Conservation (phyloP, 2,113 vertebrate species). For the Cyprinodon tularosa region DNA sequence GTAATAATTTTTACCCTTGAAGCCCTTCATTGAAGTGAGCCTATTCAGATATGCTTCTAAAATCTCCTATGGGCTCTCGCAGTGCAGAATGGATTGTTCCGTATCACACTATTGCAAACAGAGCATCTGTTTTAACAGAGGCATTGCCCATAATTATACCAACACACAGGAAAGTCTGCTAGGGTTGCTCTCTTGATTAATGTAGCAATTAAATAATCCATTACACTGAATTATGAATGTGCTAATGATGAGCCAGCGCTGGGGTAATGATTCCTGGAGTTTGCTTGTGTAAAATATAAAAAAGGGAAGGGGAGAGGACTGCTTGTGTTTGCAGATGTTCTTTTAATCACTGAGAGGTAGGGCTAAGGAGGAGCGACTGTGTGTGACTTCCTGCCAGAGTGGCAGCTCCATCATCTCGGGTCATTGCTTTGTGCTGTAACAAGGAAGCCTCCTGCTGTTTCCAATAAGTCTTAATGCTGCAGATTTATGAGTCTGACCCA, state of each 20-base stretch:
- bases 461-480: conserved; percentile 9
- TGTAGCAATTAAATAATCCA: conserved; percentile 74
- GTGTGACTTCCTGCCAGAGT: conserved; percentile 29
- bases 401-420: conserved; percentile 34
- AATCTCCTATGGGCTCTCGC: conserved; percentile 25
- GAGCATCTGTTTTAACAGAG: conserved; percentile 61
- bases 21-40: conserved; percentile 44
- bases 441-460: conserved; percentile 49
- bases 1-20: conserved; percentile 21
- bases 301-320: conserved; percentile 33
- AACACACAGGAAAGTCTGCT: conserved; percentile 64
- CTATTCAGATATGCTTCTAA: conserved; percentile 18
- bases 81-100: conserved; percentile 25
- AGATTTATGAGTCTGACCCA: conserved; percentile 39
- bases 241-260: conserved; percentile 74
- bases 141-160: conserved; percentile 69
- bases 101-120: conserved; percentile 55
- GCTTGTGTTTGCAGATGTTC: conserved; percentile 62
- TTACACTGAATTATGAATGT: conserved; percentile 78
- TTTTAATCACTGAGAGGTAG: conserved; percentile 54
- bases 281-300: conserved; percentile 67
- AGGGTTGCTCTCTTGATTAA: conserved; percentile 70
- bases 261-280: conserved; percentile 69
- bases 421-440: conserved; percentile 44
- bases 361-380: conserved; percentile 27